Percentiles rank a stretch among this genome's conserved stretches.
These are phyloP conservation scores for Apodemus agrarius DNA, from an alignment of 2,797 vertebrate genomes.

Conservation along the genomic window DNA sequence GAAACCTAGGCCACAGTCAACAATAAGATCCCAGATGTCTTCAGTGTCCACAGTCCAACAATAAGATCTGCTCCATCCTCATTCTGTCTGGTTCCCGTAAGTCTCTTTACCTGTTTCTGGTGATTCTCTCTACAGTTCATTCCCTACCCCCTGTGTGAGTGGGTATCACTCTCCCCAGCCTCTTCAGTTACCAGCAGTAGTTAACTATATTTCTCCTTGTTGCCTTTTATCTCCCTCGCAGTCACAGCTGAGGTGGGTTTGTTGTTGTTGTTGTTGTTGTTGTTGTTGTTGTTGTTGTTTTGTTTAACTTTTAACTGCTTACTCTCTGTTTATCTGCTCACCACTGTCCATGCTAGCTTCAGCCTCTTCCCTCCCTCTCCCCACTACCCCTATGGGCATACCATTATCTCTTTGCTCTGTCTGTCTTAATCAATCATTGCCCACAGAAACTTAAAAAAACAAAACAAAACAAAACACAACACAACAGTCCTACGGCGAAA, in stretches of 20 bases:
- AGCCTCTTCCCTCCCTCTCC: conserved; percentile 50
- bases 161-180: not conserved
- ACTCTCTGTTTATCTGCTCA: conserved; percentile 82
- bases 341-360: conserved; percentile 76
- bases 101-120: not conserved
- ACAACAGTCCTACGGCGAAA: conserved; percentile 47
- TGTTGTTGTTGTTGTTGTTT: not conserved
- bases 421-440: conserved; percentile 81
- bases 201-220: conserved; percentile 12
- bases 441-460: conserved; percentile 53
- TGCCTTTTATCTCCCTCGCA: conserved; percentile 46
- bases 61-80: not conserved
- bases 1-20: conserved; percentile 8
- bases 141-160: not conserved
- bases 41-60: conserved; percentile 50
- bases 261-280: too few species aligned
- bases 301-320: conserved; percentile 80
- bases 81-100: conserved; percentile 25
- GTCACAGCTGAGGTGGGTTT: not conserved
- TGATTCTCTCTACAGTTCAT: not conserved
- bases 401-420: conserved; percentile 78
- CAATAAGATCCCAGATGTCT: conserved; percentile 24
- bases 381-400: conserved; percentile 7
- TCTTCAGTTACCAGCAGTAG: conserved; percentile 19
- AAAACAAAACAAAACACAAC: not conserved